These are phyloP conservation scores for Hypomecis atomaria DNA, from an alignment of 2,888 invertebrate genomes.

Conservation along the genomic window DNA sequence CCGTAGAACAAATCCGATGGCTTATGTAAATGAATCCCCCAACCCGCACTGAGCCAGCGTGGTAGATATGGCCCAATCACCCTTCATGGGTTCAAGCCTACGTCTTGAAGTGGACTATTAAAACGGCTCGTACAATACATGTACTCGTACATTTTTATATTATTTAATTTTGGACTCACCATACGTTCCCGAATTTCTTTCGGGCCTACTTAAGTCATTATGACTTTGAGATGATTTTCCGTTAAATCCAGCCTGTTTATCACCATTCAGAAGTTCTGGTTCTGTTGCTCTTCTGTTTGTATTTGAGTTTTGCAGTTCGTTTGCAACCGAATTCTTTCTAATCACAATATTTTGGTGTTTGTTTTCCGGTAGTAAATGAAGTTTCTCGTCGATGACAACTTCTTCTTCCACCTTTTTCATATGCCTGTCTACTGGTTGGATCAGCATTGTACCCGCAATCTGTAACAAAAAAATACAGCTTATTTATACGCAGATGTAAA, in stretches of 20 bases:
- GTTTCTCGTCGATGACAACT: slow-evolving; percentile 68
- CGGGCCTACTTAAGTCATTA: slow-evolving; percentile 54
- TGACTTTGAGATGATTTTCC: slow-evolving; percentile 55
- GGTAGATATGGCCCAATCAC: too few relatives aligned
- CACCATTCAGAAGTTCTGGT: slow-evolving; percentile 45
- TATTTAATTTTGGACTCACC: slow-evolving; percentile 49
- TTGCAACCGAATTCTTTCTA: slow-evolving; percentile 59
- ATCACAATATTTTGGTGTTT: slow-evolving; percentile 62
- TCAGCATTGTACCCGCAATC: slow-evolving; percentile 84
- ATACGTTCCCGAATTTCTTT: slow-evolving; percentile 50
- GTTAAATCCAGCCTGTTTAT: slow-evolving; percentile 42
- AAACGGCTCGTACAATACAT: too few relatives aligned
- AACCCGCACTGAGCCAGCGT: too few relatives aligned
- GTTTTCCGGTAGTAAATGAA: slow-evolving; percentile 60
- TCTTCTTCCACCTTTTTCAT: slow-evolving; percentile 74
- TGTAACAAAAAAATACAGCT: slow-evolving; percentile 55
- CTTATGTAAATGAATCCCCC: too few relatives aligned
- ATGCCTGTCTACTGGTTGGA: slow-evolving; percentile 86
- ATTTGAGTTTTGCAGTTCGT: slow-evolving; percentile 47
- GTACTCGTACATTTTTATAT: background rate
- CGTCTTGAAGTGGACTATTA: too few relatives aligned
- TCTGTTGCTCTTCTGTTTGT: slow-evolving; percentile 48
- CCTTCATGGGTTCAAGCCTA: too few relatives aligned
- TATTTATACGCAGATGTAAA: background rate
- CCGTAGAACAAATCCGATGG: too few relatives aligned